A percentile compares a stretch with the other conserved stretches of the same genome.
These are phyloP conservation scores for Acrocyrtus sp. DNA, from an alignment of 2,888 invertebrate genomes.

Conservation along the genomic window DNA sequence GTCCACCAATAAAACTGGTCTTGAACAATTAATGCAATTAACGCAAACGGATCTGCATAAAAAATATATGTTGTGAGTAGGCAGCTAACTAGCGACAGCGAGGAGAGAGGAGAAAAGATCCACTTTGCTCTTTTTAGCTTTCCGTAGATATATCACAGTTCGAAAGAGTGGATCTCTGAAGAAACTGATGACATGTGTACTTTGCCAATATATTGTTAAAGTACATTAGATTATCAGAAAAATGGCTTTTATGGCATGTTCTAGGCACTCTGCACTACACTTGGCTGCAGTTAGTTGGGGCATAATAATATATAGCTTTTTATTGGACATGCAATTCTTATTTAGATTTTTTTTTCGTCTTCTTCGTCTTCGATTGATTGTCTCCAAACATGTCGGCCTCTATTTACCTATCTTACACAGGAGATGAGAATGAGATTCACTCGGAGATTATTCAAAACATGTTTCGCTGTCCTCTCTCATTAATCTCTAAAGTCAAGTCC, in stretches of 20 bases:
- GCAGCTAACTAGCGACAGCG: background rate
- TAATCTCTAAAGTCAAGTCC: constrained; percentile 46
- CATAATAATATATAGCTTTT: background rate
- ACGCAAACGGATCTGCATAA: constrained; percentile 29
- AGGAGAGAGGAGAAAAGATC: background rate
- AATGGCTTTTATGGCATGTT: too few species aligned
- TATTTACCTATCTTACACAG: constrained; percentile 30
- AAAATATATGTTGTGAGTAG: background rate
- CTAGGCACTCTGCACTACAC: too few species aligned
- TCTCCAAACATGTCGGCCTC: constrained; percentile 41
- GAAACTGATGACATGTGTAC: too few species aligned
- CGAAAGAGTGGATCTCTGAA: too few species aligned
- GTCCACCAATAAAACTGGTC: too few species aligned
- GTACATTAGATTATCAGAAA: too few species aligned
- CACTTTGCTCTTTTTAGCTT: too few species aligned
- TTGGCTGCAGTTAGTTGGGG: too few species aligned
- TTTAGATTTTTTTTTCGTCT: too few species aligned
- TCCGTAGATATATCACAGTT: too few species aligned
- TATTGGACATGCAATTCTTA: constrained; percentile 4
- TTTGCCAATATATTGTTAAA: too few species aligned
- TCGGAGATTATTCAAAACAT: constrained; percentile 46
- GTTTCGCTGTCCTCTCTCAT: constrained; percentile 46
- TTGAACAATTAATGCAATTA: constrained; percentile 39
- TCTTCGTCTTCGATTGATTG: constrained; percentile 22
- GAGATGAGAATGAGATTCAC: constrained; percentile 33